Evolutionary conservation across 2,113 vertebrate species (phyloP).

Genomic region (Erythrocebus patas): DNA sequence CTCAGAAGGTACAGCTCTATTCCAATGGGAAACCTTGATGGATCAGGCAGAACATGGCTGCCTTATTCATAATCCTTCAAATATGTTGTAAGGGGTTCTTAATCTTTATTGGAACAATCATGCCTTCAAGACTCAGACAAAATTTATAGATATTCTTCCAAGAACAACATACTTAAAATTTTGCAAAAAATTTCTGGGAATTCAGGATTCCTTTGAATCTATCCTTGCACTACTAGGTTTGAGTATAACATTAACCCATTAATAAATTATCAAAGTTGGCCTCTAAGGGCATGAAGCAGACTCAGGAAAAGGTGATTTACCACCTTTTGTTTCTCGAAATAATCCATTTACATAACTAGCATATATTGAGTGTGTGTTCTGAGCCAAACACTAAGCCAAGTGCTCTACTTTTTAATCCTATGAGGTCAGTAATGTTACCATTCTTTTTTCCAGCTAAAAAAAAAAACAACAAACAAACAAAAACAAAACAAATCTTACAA

Average conservation of each 20-base stretch:
- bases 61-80: background rate
- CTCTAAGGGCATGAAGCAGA: background rate
- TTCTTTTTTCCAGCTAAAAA: background rate
- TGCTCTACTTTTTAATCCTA: background rate
- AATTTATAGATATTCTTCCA: background rate
- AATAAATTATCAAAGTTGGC: constrained; percentile 29
- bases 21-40: background rate
- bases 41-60: background rate
- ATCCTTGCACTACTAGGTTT: background rate
- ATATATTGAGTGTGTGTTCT: background rate
- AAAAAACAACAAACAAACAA: no score
- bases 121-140: background rate
- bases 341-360: background rate
- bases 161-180: background rate
- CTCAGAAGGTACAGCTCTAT: background rate
- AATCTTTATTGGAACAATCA: background rate
- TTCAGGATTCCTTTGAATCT: background rate
- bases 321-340: background rate
- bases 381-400: background rate
- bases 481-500: no score
- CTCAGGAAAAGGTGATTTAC: background rate
- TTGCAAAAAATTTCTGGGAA: background rate
- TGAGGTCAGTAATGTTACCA: background rate
- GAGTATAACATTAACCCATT: background rate
- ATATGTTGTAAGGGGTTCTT: background rate